phyloP scores from a whole-genome alignment of 2,113 vertebrate species.

The Cyphomyrus discorhynchus region DNA sequence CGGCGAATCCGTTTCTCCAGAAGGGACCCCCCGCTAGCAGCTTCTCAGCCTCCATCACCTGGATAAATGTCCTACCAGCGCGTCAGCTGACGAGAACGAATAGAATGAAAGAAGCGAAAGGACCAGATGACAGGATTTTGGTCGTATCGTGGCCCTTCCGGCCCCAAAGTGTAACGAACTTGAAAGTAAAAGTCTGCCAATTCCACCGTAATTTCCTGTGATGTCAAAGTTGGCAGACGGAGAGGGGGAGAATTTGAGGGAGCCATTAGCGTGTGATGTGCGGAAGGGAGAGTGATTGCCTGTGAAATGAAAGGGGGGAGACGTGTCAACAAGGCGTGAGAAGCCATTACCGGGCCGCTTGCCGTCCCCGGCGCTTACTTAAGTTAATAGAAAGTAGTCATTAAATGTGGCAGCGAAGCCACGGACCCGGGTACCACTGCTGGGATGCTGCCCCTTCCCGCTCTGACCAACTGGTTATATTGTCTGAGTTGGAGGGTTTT shows the following conservation, averaged over 20 bases:
- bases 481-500: background rate
- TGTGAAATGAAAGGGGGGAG: slow-evolving; percentile 55
- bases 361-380: slow-evolving; percentile 48
- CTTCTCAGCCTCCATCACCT: slow-evolving; percentile 19
- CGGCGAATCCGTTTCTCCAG: background rate
- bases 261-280: slow-evolving; percentile 67
- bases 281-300: slow-evolving; percentile 50
- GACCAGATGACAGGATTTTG: slow-evolving; percentile 36
- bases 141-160: slow-evolving; percentile 15
- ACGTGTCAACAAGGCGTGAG: slow-evolving; percentile 55
- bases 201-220: slow-evolving; percentile 66
- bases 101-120: slow-evolving; percentile 30
- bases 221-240: slow-evolving; percentile 65
- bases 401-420: slow-evolving; percentile 39
- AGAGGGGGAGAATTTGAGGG: slow-evolving; percentile 64
- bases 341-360: slow-evolving; percentile 57
- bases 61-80: slow-evolving; percentile 20
- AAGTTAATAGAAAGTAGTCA: slow-evolving; percentile 56
- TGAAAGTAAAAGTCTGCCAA: slow-evolving; percentile 52
- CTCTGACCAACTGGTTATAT: background rate
- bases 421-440: background rate
- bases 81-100: slow-evolving; percentile 20
- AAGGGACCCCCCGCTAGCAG: slow-evolving; percentile 20
- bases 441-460: background rate
- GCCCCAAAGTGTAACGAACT: slow-evolving; percentile 49